These are phyloP conservation scores for Amblyteles armatorius DNA, from an alignment of 2,888 invertebrate genomes.

Conservation along the genomic window DNA sequence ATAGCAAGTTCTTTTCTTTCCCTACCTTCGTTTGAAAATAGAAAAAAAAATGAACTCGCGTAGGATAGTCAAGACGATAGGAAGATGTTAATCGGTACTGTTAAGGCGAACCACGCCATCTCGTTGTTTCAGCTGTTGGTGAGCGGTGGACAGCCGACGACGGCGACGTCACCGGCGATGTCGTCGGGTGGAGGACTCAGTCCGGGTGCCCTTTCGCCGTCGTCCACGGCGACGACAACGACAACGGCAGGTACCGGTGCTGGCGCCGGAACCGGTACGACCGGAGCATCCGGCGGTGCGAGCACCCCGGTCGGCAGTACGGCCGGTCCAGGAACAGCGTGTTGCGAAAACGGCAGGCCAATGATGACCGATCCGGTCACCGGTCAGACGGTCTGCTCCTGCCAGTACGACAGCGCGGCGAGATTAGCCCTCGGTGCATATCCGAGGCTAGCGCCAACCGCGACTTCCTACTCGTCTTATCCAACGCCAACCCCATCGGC, in stretches of 20 bases:
- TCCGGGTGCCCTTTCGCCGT: conserved; percentile 89
- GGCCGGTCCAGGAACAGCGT: conserved; percentile 85
- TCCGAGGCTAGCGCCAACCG: conserved; percentile 91
- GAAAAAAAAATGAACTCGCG: not conserved
- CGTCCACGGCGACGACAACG: conserved; percentile 84
- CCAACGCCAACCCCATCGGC: conserved; percentile 95
- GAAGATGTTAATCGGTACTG: conserved; percentile 67
- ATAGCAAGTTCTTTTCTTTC: not conserved
- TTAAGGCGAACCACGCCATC: conserved; percentile 68
- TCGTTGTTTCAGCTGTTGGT: conserved; percentile 89
- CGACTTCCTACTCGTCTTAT: conserved; percentile 91
- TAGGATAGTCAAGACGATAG: conserved; percentile 45
- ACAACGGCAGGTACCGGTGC: conserved; percentile 79
- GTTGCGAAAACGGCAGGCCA: conserved; percentile 96
- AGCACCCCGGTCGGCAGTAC: conserved; percentile 86
- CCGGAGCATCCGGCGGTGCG: conserved; percentile 80
- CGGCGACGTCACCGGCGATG: conserved; percentile 90
- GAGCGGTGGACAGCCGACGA: conserved; percentile 90
- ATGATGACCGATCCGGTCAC: conserved; percentile 97
- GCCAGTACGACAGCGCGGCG: conserved; percentile 95
- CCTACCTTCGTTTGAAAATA: not conserved
- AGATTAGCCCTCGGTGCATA: conserved; percentile 93
- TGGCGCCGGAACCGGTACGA: conserved; percentile 75
- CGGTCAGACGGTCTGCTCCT: conserved; percentile 97
- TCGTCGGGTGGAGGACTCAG: conserved; percentile 92